Evolutionary conservation across 2,113 vertebrate species (phyloP), one percentile per base, ranked within the genome.

Genomic region (Neodon shergylaensis): DNA sequence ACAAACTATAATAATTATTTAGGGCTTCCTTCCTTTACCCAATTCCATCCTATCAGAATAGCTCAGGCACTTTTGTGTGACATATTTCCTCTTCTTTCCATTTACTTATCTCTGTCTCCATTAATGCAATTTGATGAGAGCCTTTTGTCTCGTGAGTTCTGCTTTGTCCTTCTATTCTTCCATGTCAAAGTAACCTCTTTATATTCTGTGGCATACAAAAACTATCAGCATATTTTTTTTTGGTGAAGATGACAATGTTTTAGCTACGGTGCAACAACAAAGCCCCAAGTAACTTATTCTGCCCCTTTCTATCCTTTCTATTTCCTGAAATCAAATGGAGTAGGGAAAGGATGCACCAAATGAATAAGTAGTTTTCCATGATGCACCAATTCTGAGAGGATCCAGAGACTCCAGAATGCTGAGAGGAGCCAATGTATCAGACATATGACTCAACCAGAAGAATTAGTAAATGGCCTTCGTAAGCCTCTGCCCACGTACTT

Each of bases 301-400:
- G 66, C n/a, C 54, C 82, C 39, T 39, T 95, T 94, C 86, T 70
- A 61, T 92, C 78, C 36, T 36, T 95, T 95, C 82, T 74, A 66
- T 92, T 93, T 90, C 26, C 44, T 90, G 44, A 91, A 83, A 88
- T 86, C 58, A 88, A 72, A 86, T 63, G 10, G 19, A 96, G 85
- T 6, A 44, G 9, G 33, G 21, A 44, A 86, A 93, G 70, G 24
- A n/a, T 24, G 8, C 26, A 52, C 36, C 22, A 19, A 91, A 9
- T 21, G 52, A 82, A 76, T 16, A 28, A 95, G 63, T 49, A 63
- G 36, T 78, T 39, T 74, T 33, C 8, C 28, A n/a, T 33, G n/a
- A 16, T 1, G 3, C 33, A 70, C 2, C 28, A 16, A 63, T 74
- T 74, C 49, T 7, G 14, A 66, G 21, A 82, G 10, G 49, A 6